phyloP scores from a whole-genome alignment of 2,888 invertebrate species.

The Lamellibrachia columna region DNA sequence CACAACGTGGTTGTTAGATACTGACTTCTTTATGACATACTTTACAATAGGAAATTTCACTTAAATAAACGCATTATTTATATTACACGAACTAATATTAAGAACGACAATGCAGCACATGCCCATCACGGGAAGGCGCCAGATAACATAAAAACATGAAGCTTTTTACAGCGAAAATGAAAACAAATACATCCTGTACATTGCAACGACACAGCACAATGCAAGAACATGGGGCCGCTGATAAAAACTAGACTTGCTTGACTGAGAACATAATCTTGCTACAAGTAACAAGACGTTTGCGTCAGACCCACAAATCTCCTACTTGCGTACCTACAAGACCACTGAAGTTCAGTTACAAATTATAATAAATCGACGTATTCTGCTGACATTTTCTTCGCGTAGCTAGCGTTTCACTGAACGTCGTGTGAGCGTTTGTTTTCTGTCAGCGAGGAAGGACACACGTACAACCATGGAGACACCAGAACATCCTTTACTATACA shows the following conservation, averaged over 20 bases:
- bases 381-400: not conserved
- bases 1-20: not conserved
- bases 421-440: not conserved
- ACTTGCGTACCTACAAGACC: not conserved
- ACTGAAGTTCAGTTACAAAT: conserved; percentile 16
- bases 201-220: not conserved
- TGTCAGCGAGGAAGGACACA: not conserved
- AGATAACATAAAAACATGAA: conserved; percentile 3
- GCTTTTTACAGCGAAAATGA: conserved; percentile 7
- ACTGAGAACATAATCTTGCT: not conserved
- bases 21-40: not conserved
- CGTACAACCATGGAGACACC: not conserved
- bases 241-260: not conserved
- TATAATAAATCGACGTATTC: not conserved
- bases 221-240: not conserved
- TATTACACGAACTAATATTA: not conserved
- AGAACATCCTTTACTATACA: not conserved
- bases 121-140: not conserved
- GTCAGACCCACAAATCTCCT: not conserved
- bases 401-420: not conserved
- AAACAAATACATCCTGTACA: conserved; percentile 6
- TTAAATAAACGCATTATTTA: conserved; percentile 16
- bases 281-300: not conserved
- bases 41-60: conserved; percentile 12
- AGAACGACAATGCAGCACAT: not conserved